Conservation (phyloP, 2,797 vertebrate species). For the Lepus oiostolus region DNA sequence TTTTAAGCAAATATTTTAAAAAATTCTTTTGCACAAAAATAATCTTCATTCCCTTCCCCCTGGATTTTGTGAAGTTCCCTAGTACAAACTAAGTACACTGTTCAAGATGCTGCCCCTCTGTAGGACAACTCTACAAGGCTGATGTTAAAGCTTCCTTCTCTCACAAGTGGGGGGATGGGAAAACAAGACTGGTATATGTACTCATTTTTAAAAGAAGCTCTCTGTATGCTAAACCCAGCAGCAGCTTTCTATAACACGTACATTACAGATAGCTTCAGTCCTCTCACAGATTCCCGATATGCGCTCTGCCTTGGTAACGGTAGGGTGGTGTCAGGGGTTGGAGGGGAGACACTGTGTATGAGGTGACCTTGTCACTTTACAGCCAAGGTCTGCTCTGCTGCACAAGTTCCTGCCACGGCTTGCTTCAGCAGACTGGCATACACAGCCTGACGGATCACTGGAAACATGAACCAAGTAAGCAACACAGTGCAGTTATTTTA, state of each 20-base stretch:
- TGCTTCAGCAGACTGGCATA: neutral
- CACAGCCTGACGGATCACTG: neutral
- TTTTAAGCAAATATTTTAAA: too few relatives aligned
- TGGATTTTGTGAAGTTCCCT: too few relatives aligned
- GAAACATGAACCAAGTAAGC: conserved; percentile 51
- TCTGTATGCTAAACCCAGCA: neutral
- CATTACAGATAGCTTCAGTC: neutral
- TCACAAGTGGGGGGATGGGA: too few relatives aligned
- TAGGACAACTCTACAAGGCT: neutral
- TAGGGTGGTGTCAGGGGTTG: too few relatives aligned
- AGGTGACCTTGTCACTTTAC: neutral
- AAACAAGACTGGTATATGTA: neutral
- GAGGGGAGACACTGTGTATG: too few relatives aligned
- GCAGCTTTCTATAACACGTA: neutral
- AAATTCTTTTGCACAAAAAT: too few relatives aligned
- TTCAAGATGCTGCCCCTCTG: neutral
- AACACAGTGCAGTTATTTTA: conserved; percentile 48
- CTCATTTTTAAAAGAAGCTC: neutral
- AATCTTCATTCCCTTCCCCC: too few relatives aligned
- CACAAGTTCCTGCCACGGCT: neutral
- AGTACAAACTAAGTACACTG: neutral
- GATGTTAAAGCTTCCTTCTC: neutral
- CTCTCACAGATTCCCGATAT: neutral
- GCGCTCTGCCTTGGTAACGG: neutral
- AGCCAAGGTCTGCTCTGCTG: neutral